Evolutionary conservation across 1,140 invertebrate genomes (phyloP).

Genomic region (Drosophila paulistorum): DNA sequence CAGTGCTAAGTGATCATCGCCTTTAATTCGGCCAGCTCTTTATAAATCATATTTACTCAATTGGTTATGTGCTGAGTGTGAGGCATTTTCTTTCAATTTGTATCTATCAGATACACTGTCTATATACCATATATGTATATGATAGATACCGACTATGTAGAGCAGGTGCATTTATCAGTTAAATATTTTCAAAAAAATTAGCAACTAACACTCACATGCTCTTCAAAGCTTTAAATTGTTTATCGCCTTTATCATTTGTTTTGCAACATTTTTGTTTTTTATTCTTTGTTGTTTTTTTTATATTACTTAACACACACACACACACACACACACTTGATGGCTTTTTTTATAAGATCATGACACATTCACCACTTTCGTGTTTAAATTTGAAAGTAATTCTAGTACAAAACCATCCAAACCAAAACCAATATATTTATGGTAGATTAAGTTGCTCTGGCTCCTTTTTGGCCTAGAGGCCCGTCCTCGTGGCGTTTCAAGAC

Average conservation of each 20-base stretch:
- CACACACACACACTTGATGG: constrained; percentile 15
- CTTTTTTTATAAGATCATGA: constrained; percentile 22
- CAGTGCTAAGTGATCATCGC: constrained; percentile 68
- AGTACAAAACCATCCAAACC: constrained; percentile 1
- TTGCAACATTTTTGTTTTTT: constrained; percentile 4
- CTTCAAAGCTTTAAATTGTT: constrained; percentile 60
- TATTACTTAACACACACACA: constrained; percentile 54
- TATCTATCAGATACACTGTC: neutral
- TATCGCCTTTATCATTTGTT: constrained; percentile 71
- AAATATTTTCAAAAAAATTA: constrained; percentile 50
- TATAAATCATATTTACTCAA: constrained; percentile 37
- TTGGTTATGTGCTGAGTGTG: constrained; percentile 37
- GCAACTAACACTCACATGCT: constrained; percentile 57
- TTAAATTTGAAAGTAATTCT: constrained; percentile 31
- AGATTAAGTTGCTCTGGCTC: too few relatives aligned
- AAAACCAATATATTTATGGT: too few relatives aligned
- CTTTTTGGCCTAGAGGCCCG: neutral
- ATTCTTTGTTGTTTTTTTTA: constrained; percentile 28
- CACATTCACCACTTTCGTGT: constrained; percentile 31
- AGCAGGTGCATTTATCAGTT: constrained; percentile 35
- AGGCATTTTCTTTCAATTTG: constrained; percentile 8
- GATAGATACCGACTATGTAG: neutral
- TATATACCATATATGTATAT: neutral
- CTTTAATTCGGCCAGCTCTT: constrained; percentile 2
- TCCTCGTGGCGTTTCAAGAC: neutral